Percentiles rank a stretch among this genome's conserved stretches.
Evolutionary conservation across 2,113 vertebrate genomes (phyloP).

Genomic region (Arenaria interpres): DNA sequence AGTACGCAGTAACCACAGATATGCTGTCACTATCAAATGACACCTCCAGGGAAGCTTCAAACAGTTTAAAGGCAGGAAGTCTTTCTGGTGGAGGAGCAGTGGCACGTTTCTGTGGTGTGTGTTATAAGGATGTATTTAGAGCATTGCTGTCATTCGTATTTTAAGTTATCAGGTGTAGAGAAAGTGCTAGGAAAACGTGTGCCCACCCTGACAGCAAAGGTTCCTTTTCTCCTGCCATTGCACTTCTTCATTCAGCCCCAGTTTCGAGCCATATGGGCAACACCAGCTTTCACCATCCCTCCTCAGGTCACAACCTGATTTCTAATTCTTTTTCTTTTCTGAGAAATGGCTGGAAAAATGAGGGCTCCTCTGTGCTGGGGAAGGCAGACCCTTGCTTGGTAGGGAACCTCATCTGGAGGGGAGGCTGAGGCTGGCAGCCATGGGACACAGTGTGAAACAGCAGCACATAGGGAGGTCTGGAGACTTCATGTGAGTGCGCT

Average conservation of each 20-base stretch:
- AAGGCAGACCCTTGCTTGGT: fast-evolving
- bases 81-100: background rate
- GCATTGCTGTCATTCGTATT: background rate
- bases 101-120: background rate
- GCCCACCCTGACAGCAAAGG: background rate
- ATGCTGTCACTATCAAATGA: background rate
- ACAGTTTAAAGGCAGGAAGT: background rate
- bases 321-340: background rate
- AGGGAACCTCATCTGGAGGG: fast-evolving
- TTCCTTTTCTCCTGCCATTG: background rate
- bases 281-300: background rate
- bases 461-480: background rate
- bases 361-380: fast-evolving
- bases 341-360: background rate
- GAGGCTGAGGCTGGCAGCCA: background rate
- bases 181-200: background rate
- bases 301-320: background rate
- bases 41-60: background rate
- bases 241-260: background rate
- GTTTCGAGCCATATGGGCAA: background rate
- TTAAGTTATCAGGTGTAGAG: background rate
- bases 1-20: background rate
- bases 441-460: background rate
- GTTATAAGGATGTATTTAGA: background rate
- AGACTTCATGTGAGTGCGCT: background rate